Evolutionary conservation across 2,888 invertebrate genomes (phyloP).

Genomic region (Acleris sparsana): DNA sequence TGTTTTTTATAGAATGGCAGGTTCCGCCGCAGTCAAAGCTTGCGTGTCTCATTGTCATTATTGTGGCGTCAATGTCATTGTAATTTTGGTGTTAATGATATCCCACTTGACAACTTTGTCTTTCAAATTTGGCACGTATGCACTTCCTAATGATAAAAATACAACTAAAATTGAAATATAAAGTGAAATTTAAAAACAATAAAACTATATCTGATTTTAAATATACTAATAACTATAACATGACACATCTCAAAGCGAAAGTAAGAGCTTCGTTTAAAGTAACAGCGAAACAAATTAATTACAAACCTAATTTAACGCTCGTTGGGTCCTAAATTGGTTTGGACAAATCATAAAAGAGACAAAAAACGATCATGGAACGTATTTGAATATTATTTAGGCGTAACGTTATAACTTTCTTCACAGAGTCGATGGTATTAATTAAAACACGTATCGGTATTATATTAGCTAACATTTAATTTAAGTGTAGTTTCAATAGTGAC

Average conservation of each 20-base stretch:
- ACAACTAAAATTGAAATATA: not conserved
- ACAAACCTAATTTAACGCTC: conserved; percentile 39
- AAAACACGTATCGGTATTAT: conserved; percentile 13
- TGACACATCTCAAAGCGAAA: conserved; percentile 27
- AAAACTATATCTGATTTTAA: not conserved
- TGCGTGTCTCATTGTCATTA: no score
- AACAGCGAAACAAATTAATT: conserved; percentile 36
- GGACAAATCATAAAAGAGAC: conserved; percentile 22
- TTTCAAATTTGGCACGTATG: no score
- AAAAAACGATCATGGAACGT: conserved; percentile 10
- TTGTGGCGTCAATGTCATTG: no score
- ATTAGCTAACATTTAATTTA: not conserved
- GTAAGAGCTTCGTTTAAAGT: conserved; percentile 16
- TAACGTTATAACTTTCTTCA: conserved; percentile 18
- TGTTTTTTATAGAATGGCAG: no score
- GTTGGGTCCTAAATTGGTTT: conserved; percentile 36
- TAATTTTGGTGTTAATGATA: no score
- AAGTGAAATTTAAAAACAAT: not conserved
- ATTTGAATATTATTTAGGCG: conserved; percentile 13
- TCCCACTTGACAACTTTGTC: no score
- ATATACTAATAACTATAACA: conserved; percentile 5
- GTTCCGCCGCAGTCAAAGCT: no score
- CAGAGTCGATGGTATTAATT: not conserved
- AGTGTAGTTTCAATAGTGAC: not conserved
- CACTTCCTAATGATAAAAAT: not conserved